A percentile compares a stretch with the other conserved stretches of the same genome.
Evolutionary conservation across 2,888 invertebrate genomes (phyloP).

Genomic region (Sepiola atlantica): DNA sequence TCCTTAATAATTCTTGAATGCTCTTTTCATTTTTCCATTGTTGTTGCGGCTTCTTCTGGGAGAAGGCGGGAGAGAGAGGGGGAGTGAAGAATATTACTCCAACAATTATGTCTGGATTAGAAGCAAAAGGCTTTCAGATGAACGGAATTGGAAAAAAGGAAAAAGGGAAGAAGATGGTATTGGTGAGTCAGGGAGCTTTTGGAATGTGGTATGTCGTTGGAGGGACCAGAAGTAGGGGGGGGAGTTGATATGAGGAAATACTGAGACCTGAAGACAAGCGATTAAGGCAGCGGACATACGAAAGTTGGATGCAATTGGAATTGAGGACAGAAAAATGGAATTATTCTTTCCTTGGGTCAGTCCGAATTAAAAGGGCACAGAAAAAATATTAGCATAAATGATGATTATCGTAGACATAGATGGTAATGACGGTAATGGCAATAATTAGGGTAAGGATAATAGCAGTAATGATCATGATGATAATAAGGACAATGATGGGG

Average conservation of each 20-base stretch:
- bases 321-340: constrained; percentile 32
- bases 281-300: not conserved
- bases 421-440: not conserved
- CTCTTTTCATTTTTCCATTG: not conserved
- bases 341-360: constrained; percentile 1
- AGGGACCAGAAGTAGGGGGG: not conserved
- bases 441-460: not conserved
- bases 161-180: not conserved
- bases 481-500: not conserved
- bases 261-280: not conserved
- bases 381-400: not conserved
- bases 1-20: not conserved
- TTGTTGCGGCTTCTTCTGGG: not conserved
- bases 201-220: not conserved
- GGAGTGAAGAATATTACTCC: not conserved
- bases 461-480: not conserved
- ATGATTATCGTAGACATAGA: not conserved
- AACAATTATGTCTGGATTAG: constrained; percentile 21
- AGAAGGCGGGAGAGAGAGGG: too few species aligned
- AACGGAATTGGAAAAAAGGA: not conserved
- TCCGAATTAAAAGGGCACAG: not conserved
- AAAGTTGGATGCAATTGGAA: constrained; percentile 18
- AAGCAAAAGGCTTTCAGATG: constrained; percentile 6
- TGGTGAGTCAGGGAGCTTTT: not conserved
- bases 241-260: not conserved